Evolutionary conservation across 1,140 invertebrate genomes (phyloP).

Genomic region (Eurosta solidaginis): DNA sequence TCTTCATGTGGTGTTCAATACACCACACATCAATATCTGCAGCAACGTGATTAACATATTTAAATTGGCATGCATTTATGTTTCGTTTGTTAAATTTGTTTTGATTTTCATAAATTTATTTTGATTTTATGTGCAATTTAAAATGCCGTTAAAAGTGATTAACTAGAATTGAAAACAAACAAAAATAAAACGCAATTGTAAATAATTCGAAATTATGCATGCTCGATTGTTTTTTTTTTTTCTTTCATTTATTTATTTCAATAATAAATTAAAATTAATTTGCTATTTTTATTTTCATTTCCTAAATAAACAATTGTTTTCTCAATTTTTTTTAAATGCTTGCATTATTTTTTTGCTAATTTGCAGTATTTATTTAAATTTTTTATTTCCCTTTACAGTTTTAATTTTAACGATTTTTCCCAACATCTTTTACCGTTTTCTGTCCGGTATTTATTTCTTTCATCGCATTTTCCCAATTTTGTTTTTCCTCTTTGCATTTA

Average conservation of each 20-base stretch:
- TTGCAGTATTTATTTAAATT: background rate
- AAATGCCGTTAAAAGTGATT: background rate
- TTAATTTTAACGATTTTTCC: background rate
- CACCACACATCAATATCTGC: background rate
- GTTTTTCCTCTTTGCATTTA: background rate
- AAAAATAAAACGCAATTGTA: no score
- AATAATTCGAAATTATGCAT: no score
- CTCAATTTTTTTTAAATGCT: background rate
- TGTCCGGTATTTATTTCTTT: background rate
- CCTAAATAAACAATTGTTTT: background rate
- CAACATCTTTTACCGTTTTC: constrained; percentile 3
- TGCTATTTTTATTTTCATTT: background rate
- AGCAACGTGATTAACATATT: background rate
- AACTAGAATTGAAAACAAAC: background rate
- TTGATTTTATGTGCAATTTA: background rate
- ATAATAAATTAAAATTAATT: background rate
- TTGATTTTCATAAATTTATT: background rate
- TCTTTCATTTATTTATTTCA: no score
- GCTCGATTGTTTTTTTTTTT: no score
- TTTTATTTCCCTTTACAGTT: background rate
- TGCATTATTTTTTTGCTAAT: background rate
- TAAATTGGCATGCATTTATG: background rate
- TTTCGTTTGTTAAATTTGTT: background rate
- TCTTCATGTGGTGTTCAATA: background rate
- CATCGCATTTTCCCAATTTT: background rate